Evolutionary conservation across 2,888 invertebrate genomes (phyloP), one percentile per base, ranked within the genome.

Genomic region (Meloe dianella): DNA sequence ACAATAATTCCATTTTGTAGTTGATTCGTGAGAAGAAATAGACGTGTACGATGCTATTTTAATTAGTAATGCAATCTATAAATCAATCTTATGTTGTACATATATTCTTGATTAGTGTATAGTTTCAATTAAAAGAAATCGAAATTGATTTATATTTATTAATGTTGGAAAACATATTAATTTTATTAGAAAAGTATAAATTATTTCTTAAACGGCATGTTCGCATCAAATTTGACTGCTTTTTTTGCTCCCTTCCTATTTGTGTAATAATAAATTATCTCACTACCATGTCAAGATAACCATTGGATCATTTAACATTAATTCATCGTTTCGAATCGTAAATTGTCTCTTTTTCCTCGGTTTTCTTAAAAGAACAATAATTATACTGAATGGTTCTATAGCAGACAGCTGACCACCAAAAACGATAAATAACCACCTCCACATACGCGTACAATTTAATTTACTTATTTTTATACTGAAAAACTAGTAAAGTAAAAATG

Each of bases 371-470:
- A n/a, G 20, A 20, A 58, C 35, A 58, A 27, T 58, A 32, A n/a
- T 32, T 14, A 38, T 58, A 32, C 32, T 32, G 32, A 32, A 38
- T 59, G 59, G 12, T 68, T 65, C 65, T 65, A 71, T 64, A 57
- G 63, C 51, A 32, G 57, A 67, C 71, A 72, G 71, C 70, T 72
- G 72, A 73, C 73, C 72, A 71, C 72, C 64, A 68, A 65, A 51
- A 51, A 71, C 70, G 69, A 73, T 71, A 73, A 71, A 73, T 51
- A 51, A 69, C 71, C 72, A 64, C 72, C 72, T 72, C 70, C 72
- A 56, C 66, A 61, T 71, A 66, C 59, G 58, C 61, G 54, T 66
- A 60, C 59, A 22, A 30, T 62, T 64, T 62, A 65, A 51, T 51
- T 51, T 51, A 51, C 24, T 9, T 51, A 51, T 51, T 22, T 51